Evolutionary conservation across 1,140 invertebrate genomes (phyloP).

Genomic region (Hypsibius dujardini): DNA sequence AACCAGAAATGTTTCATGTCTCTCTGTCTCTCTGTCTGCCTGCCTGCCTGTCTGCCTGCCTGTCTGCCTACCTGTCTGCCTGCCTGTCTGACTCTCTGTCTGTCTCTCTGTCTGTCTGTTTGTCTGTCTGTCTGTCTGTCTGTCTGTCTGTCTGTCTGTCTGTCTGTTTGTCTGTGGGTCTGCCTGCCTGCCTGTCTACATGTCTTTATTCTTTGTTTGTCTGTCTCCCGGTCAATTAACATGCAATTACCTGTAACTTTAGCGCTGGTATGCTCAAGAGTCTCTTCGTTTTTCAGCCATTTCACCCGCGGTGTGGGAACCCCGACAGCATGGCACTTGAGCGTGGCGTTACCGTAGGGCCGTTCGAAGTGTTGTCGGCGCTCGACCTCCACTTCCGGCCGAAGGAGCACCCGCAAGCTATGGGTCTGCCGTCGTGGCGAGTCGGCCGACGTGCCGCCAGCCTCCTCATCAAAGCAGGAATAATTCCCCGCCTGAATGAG

Average conservation of each 20-base stretch:
- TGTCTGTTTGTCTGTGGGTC: no score
- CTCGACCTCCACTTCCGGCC: constrained; percentile 14
- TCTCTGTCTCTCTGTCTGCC: no score
- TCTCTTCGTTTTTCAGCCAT: constrained; percentile 29
- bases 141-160: no score
- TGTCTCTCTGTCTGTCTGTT: no score
- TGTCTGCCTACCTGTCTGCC: no score
- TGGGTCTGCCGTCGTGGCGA: background rate
- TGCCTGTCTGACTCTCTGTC: no score
- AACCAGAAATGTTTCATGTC: background rate
- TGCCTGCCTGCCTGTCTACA: no score
- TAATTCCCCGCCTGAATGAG: constrained; percentile 61
- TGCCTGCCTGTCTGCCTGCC: no score
- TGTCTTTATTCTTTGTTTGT: no score
- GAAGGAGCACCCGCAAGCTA: background rate
- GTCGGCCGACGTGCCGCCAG: background rate
- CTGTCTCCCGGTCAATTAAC: no score
- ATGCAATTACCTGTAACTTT: no score
- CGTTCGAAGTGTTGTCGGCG: constrained; percentile 23
- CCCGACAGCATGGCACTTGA: constrained; percentile 32
- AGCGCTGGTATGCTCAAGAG: constrained; percentile 17
- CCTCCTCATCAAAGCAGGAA: constrained; percentile 39
- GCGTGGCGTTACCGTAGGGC: constrained; percentile 23
- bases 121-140: no score
- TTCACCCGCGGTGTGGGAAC: constrained; percentile 29